Evolutionary conservation across 2,888 invertebrate species (phyloP).

Genomic region (Macrophya annulata): DNA sequence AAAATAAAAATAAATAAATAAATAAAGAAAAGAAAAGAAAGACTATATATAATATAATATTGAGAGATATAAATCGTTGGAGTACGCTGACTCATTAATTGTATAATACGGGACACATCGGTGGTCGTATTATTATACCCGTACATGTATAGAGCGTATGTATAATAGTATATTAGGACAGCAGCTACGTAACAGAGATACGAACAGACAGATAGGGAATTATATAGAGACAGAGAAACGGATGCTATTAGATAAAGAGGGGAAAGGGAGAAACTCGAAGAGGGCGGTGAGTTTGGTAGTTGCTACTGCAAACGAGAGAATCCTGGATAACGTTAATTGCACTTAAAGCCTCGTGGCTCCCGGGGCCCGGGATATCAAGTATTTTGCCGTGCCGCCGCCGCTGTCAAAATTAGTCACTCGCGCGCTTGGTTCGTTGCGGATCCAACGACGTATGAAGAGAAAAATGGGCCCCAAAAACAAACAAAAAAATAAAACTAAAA

Average conservation of each 20-base stretch:
- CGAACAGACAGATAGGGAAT: not conserved
- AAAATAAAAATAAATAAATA: not conserved
- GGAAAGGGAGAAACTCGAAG: conserved; percentile 27
- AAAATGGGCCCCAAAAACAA: not conserved
- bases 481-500: not conserved
- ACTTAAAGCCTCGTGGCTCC: conserved; percentile 55
- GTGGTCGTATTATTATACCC: not conserved
- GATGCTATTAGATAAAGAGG: conserved; percentile 56
- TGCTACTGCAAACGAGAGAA: conserved; percentile 54
- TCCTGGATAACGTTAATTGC: conserved; percentile 56
- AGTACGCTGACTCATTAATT: conserved; percentile 42
- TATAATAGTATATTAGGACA: not conserved
- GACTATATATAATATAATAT: not conserved
- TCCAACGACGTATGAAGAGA: not conserved
- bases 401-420: conserved; percentile 52
- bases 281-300: conserved; percentile 50
- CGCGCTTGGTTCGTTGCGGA: conserved; percentile 32
- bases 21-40: not conserved
- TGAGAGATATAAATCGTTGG: not conserved
- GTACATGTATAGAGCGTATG: not conserved
- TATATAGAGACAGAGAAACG: conserved; percentile 44
- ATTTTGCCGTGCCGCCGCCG: conserved; percentile 49
- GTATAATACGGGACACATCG: conserved; percentile 10
- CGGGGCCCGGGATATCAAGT: conserved; percentile 49
- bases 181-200: not conserved